These are phyloP conservation scores for Leucophenga maculata DNA, from an alignment of 2,888 invertebrate species.

Conservation along the genomic window DNA sequence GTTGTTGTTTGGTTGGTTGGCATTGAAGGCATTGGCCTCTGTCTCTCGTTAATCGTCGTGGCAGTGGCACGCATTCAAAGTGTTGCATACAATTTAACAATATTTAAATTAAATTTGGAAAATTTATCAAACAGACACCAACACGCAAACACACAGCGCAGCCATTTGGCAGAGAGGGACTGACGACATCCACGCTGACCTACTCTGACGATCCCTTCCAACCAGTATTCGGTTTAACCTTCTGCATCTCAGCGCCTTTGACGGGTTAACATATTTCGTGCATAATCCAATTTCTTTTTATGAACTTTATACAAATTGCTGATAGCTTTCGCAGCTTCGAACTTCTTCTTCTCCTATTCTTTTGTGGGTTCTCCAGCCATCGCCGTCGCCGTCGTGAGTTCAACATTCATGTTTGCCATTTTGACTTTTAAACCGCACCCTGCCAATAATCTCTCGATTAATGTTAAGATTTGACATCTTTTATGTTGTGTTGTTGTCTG, in stretches of 20 bases:
- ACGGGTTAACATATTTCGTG: background rate
- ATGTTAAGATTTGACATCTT: slow-evolving; percentile 11
- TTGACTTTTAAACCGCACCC: too few relatives aligned
- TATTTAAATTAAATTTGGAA: slow-evolving; percentile 59
- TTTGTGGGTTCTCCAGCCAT: background rate
- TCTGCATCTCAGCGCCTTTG: background rate
- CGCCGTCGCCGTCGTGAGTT: background rate
- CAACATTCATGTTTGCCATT: slow-evolving; percentile 4
- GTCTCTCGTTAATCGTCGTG: too few relatives aligned
- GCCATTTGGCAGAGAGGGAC: background rate
- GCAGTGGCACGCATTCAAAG: slow-evolving; percentile 8
- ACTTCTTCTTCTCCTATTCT: background rate
- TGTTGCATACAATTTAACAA: slow-evolving; percentile 37
- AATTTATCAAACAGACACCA: slow-evolving; percentile 47
- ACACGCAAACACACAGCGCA: slow-evolving; percentile 24
- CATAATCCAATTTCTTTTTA: slow-evolving; percentile 13
- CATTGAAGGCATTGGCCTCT: background rate
- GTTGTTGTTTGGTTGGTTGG: slow-evolving; percentile 35
- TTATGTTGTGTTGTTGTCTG: background rate
- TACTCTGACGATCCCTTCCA: background rate
- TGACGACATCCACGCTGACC: background rate
- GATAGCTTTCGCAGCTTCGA: background rate
- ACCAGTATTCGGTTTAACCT: background rate
- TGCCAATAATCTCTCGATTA: slow-evolving; percentile 21
- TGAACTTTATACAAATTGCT: slow-evolving; percentile 12